These are phyloP conservation scores for Crocidura indochinensis DNA, from an alignment of 2,797 vertebrate genomes.

Conservation along the genomic window DNA sequence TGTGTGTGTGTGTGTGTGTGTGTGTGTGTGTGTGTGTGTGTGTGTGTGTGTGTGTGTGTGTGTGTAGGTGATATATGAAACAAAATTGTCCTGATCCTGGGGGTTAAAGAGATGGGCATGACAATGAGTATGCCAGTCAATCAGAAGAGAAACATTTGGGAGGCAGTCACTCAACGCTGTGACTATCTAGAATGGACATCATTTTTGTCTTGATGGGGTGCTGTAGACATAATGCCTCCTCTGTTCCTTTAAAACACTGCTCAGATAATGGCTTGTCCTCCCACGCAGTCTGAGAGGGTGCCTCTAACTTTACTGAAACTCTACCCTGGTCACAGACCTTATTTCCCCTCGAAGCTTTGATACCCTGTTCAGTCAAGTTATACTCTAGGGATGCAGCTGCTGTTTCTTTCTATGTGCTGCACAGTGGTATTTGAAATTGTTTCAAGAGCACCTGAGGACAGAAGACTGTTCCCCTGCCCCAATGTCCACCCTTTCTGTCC, in stretches of 20 bases:
- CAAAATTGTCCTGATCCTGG: conserved; percentile 39
- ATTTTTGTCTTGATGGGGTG: conserved; percentile 46
- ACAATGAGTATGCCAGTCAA: background rate
- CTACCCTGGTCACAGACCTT: conserved; percentile 64
- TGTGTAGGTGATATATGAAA: background rate
- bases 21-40: background rate
- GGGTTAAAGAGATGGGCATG: background rate
- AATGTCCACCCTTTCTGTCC: background rate
- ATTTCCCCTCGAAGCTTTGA: conserved; percentile 78
- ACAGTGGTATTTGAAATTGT: conserved; percentile 75
- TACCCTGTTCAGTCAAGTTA: conserved; percentile 73
- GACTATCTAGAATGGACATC: conserved; percentile 70
- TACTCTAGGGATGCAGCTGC: conserved; percentile 67
- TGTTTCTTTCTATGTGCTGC: conserved; percentile 41
- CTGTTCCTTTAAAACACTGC: conserved; percentile 73
- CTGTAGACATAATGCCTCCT: conserved; percentile 46
- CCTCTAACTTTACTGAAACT: conserved; percentile 78
- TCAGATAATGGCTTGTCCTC: conserved; percentile 69
- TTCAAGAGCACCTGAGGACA: conserved; percentile 89
- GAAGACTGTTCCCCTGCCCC: conserved; percentile 69
- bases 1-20: background rate
- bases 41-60: background rate
- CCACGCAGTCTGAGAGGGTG: conserved; percentile 45
- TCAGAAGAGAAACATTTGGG: conserved; percentile 39
- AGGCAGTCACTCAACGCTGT: conserved; percentile 66